These are phyloP conservation scores for Chirona hameri DNA, from an alignment of 2,888 invertebrate species.

Conservation along the genomic window DNA sequence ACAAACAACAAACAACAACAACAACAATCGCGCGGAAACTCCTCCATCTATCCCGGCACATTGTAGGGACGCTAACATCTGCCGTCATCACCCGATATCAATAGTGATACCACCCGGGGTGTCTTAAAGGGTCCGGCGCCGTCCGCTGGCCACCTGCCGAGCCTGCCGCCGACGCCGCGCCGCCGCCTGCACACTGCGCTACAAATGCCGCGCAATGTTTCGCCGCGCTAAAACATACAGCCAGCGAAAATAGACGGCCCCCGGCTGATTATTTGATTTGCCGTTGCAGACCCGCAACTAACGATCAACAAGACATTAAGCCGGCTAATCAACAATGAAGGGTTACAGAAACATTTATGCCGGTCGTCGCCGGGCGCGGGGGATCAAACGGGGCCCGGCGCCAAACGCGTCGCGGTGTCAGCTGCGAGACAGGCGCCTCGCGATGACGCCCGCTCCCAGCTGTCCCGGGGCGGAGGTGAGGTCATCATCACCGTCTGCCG, in stretches of 20 bases:
- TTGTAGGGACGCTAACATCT: too few relatives aligned
- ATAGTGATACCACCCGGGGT: too few relatives aligned
- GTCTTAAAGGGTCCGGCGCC: neutral
- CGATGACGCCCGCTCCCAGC: too few relatives aligned
- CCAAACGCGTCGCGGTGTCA: neutral
- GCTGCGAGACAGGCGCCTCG: neutral
- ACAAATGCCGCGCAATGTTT: neutral
- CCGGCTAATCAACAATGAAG: conserved; percentile 11
- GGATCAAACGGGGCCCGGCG: neutral
- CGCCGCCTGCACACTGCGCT: neutral
- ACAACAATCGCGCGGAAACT: too few relatives aligned
- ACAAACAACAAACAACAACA: too few relatives aligned
- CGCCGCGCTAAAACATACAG: conserved; percentile 2
- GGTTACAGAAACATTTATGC: conserved; percentile 25
- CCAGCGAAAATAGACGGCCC: neutral
- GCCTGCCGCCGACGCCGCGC: neutral
- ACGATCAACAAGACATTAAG: conserved; percentile 27
- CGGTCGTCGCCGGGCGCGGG: neutral
- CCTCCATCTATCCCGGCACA: too few relatives aligned
- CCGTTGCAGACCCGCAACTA: conserved; percentile 23
- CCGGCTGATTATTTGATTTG: conserved; percentile 9
- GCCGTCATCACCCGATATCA: too few relatives aligned
- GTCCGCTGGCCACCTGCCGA: neutral
- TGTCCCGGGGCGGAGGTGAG: neutral
- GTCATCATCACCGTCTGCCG: neutral